Base-by-base conservation (phyloP, 2,888 invertebrate species). In the Agonopterix heracliana region DNA sequence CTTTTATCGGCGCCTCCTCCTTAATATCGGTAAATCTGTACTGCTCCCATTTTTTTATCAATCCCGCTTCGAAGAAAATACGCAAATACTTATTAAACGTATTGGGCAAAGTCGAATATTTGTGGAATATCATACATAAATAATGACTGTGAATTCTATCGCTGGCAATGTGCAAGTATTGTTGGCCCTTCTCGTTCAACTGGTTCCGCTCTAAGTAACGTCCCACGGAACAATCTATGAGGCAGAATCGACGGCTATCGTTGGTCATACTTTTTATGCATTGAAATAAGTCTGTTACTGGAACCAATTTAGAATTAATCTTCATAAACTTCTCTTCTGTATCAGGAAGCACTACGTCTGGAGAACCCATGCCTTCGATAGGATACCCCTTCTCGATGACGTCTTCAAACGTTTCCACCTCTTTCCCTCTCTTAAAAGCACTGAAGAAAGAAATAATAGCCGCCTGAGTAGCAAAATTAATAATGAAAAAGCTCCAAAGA, bases 1-100 rank as follows among this genome's bases (percentile, higher is more conserved):
- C 60, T 55, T 79, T 82, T 3, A 76, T 54, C 0, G 68, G 66
- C 1, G 70, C 68, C 40, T 85, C 87, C 40, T 77, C 76, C 57
- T 80, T 86, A 40, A 84, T 74, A 40, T 75, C 72, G 9, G 68
- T 69, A 52, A 64, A 84, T 48, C 74, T 73, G 47, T 80, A 84
- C 45, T 81, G 70, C 55, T 86, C 84, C 89, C 89, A 89, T 68
- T 88, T 84, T 11, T 58, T 71, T 42, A 89, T 63, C 9, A 89
- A 61, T 0, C 89, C 89, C 1, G 74, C 79, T 71, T 89, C 86
- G 41, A 77, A 64, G 42, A 86, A 64, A 13, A 48, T 64, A 54
- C 75, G 65, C 54, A 86, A 63, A 42, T 77, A 71, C 50, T 71
- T 71, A 55, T 79, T 79, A 14, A 74, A 75, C 11, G 65, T 56